Conservation (phyloP, 2,113 vertebrate species). For the Scatophagus argus region DNA sequence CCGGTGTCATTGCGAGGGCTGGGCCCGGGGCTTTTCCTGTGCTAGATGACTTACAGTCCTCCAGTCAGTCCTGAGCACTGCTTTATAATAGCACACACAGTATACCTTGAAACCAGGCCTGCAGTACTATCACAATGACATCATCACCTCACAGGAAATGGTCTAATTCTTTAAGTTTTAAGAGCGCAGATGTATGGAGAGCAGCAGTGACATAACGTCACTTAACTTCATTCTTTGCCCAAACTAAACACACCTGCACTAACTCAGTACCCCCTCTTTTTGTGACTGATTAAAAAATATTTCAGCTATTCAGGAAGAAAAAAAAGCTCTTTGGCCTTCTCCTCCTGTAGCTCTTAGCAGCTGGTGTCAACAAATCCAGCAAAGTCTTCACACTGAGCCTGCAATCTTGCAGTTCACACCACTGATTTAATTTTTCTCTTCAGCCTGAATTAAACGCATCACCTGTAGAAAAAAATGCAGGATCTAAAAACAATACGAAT, state of each 20-base stretch:
- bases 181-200: constrained; percentile 51
- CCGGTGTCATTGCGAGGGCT: constrained; percentile 62
- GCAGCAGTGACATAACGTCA: constrained; percentile 65
- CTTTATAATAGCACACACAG: constrained; percentile 15
- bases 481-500: too few relatives aligned
- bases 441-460: background rate
- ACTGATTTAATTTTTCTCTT: background rate
- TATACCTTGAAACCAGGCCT: background rate
- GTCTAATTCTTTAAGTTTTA: constrained; percentile 56
- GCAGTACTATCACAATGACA: constrained; percentile 63
- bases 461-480: background rate
- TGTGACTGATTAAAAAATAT: constrained; percentile 53
- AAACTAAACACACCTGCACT: constrained; percentile 71
- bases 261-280: background rate
- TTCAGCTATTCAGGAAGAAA: constrained; percentile 49
- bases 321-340: background rate
- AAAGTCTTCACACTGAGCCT: background rate
- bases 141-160: constrained; percentile 72
- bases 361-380: background rate
- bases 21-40: constrained; percentile 71
- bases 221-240: constrained; percentile 30
- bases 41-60: constrained; percentile 71
- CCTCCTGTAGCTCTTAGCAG: constrained; percentile 19
- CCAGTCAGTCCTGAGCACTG: constrained; percentile 38
- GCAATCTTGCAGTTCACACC: background rate